Conservation (phyloP, 2,888 invertebrate genomes). For the Clunio marinus region DNA sequence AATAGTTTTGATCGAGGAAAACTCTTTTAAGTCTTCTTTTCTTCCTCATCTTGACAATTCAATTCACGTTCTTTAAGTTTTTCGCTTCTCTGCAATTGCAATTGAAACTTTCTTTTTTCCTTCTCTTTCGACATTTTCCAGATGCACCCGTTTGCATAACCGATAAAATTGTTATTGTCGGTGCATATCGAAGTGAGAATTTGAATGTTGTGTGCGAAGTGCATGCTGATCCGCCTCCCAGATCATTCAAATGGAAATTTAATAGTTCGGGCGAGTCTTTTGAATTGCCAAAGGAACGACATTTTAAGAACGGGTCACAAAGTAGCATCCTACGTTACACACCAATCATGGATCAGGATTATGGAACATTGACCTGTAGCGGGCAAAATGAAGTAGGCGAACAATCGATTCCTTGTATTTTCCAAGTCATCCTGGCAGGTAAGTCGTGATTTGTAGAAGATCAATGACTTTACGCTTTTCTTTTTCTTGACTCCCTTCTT, state of each 20-base stretch:
- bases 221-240: constrained; percentile 86
- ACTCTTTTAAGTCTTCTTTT: not conserved
- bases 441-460: too few relatives aligned
- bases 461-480: too few relatives aligned
- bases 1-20: not conserved
- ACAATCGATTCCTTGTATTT: constrained; percentile 78
- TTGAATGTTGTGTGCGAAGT: constrained; percentile 84
- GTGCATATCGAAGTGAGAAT: constrained; percentile 81
- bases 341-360: constrained; percentile 67
- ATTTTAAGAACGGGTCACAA: constrained; percentile 68
- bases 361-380: constrained; percentile 83
- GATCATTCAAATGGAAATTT: constrained; percentile 89
- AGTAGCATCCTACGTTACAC: constrained; percentile 64
- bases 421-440: constrained; percentile 88
- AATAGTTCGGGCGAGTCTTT: constrained; percentile 88
- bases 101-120: constrained; percentile 40
- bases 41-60: not conserved
- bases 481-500: too few relatives aligned
- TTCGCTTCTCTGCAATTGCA: constrained; percentile 39
- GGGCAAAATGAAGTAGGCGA: constrained; percentile 79
- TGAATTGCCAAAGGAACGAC: constrained; percentile 74
- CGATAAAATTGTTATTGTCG: constrained; percentile 75
- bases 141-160: constrained; percentile 78
- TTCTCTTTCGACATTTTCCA: constrained; percentile 49
- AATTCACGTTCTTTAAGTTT: constrained; percentile 18